Evolutionary conservation across 2,113 vertebrate species (phyloP).

Genomic region (Cromileptes altivelis): DNA sequence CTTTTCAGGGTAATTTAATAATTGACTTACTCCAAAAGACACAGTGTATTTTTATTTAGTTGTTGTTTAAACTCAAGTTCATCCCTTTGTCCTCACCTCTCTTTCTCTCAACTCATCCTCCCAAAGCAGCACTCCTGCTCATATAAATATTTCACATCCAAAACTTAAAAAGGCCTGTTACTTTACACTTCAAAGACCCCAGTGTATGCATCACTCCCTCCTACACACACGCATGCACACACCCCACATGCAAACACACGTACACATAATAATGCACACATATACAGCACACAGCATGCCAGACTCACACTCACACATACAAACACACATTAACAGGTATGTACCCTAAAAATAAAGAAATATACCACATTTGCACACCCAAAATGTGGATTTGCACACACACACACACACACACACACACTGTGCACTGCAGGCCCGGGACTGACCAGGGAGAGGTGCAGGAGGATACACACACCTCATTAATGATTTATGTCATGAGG

Average conservation of each 20-base stretch:
- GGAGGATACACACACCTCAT: slow-evolving; percentile 61
- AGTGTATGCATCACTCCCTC: slow-evolving; percentile 43
- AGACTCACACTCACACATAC: neutral
- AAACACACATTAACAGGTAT: neutral
- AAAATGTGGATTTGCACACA: slow-evolving; percentile 7
- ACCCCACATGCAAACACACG: slow-evolving; percentile 1
- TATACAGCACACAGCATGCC: neutral
- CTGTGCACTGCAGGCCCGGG: slow-evolving; percentile 27
- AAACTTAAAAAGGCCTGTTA: slow-evolving; percentile 70
- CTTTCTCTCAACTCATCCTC: slow-evolving; percentile 23
- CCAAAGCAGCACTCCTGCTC: slow-evolving; percentile 52
- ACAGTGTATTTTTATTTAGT: neutral
- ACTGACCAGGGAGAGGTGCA: slow-evolving; percentile 64
- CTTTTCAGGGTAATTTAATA: neutral
- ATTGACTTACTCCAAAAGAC: neutral
- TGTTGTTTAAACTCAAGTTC: slow-evolving; percentile 42
- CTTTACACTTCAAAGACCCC: slow-evolving; percentile 76
- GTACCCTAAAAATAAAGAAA: neutral
- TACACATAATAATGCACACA: neutral
- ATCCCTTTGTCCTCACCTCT: slow-evolving; percentile 16
- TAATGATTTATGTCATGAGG: slow-evolving; percentile 70
- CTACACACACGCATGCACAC: slow-evolving; percentile 5
- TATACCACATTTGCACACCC: neutral
- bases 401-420: neutral
- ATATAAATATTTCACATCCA: slow-evolving; percentile 77